Evolutionary conservation across 1,140 invertebrate genomes (phyloP).

Genomic region (Fopius arisanus): DNA sequence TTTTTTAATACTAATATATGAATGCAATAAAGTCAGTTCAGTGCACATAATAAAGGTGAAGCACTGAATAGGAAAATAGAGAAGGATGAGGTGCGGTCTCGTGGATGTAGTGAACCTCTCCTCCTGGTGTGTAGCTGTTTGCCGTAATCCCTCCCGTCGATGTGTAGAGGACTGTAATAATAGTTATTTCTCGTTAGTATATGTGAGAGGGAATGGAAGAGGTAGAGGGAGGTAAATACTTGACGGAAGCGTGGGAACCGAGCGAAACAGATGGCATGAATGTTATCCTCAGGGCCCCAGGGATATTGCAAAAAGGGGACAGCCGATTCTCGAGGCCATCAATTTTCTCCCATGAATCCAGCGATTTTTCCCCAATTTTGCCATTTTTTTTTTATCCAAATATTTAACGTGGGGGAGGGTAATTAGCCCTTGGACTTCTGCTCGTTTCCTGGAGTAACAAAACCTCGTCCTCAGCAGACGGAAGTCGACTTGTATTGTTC

Average conservation of each 20-base stretch:
- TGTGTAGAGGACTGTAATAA: neutral
- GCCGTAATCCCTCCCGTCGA: neutral
- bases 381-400: no score
- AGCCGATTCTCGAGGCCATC: neutral
- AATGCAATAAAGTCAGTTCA: neutral
- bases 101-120: neutral
- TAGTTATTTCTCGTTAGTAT: neutral
- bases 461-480: neutral
- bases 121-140: neutral
- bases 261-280: constrained; percentile 59
- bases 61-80: neutral
- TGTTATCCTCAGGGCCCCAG: constrained; percentile 45
- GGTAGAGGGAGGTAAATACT: constrained; percentile 5
- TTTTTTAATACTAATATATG: no score
- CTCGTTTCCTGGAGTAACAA: neutral
- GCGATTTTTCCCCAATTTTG: neutral
- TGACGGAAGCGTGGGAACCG: constrained; percentile 61
- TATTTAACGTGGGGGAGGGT: no score
- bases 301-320: neutral
- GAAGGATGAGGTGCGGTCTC: neutral
- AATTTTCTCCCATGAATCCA: neutral
- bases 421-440: neutral
- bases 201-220: constrained; percentile 28
- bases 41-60: neutral
- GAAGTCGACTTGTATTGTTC: neutral